phyloP scores from a whole-genome alignment of 1,140 invertebrate species.

The Nasonia giraulti region DNA sequence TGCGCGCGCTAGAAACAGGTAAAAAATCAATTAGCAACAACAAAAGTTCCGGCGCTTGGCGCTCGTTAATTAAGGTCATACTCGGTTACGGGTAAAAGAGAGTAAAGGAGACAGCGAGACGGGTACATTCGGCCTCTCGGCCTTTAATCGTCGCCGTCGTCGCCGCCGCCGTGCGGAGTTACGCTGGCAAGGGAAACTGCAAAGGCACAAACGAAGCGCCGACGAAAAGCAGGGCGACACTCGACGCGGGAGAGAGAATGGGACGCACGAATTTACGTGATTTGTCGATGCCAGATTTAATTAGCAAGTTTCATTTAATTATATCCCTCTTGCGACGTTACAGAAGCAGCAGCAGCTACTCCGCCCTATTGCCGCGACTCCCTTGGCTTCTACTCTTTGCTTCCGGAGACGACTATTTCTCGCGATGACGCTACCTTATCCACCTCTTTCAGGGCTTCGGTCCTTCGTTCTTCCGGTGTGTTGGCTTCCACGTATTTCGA shows the following conservation, averaged over 20 bases:
- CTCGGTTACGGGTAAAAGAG: background rate
- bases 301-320: constrained; percentile 66
- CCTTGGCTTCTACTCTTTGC: constrained; percentile 10
- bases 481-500: no score
- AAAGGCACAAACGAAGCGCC: constrained; percentile 32
- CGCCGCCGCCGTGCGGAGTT: background rate
- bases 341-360: background rate
- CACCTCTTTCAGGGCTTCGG: no score
- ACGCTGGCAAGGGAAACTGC: constrained; percentile 30
- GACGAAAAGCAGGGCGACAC: background rate
- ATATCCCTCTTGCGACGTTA: constrained; percentile 24
- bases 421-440: background rate
- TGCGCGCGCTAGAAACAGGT: background rate
- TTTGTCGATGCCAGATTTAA: constrained; percentile 64
- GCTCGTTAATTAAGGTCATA: constrained; percentile 42
- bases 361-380: background rate
- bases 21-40: constrained; percentile 44
- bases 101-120: constrained; percentile 7
- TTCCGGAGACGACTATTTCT: background rate
- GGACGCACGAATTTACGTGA: constrained; percentile 49
- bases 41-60: background rate
- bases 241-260: background rate
- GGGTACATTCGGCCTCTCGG: constrained; percentile 16
- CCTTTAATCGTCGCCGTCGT: constrained; percentile 34
- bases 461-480: no score